phyloP scores from a whole-genome alignment of 2,888 invertebrate species.

The Nephrotoma guestfalica region DNA sequence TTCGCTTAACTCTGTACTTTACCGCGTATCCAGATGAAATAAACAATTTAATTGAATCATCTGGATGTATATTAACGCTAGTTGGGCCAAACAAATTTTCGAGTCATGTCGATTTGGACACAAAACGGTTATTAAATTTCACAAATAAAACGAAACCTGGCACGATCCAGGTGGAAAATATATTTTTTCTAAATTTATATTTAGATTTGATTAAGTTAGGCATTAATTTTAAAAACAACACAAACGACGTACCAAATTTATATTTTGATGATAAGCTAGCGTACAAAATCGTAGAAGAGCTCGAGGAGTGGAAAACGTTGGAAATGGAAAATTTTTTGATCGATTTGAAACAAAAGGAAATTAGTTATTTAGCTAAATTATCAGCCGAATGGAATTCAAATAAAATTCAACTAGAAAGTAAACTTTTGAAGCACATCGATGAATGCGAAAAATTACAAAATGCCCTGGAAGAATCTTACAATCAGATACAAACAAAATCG shows the following conservation, averaged over 20 bases:
- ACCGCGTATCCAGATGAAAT: slow-evolving; percentile 12
- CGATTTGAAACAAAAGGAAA: slow-evolving; percentile 42
- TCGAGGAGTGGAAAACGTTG: slow-evolving; percentile 58
- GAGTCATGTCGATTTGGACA: slow-evolving; percentile 14
- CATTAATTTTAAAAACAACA: slow-evolving; percentile 14
- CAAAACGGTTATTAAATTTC: slow-evolving; percentile 11
- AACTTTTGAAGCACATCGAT: slow-evolving; percentile 41
- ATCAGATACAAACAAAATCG: slow-evolving; percentile 9
- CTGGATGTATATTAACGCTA: slow-evolving; percentile 12
- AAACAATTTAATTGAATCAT: slow-evolving; percentile 12
- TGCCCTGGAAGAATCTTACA: slow-evolving; percentile 33
- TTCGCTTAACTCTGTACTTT: slow-evolving; percentile 14
- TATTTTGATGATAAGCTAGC: slow-evolving; percentile 22
- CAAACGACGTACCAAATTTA: slow-evolving; percentile 4
- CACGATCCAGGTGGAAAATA: slow-evolving; percentile 13
- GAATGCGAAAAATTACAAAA: slow-evolving; percentile 44
- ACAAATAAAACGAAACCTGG: slow-evolving; percentile 9
- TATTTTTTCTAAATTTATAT: slow-evolving; percentile 11
- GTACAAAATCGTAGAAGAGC: slow-evolving; percentile 44
- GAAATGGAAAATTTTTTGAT: slow-evolving; percentile 47
- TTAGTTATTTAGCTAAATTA: slow-evolving; percentile 37
- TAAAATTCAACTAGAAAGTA: slow-evolving; percentile 38
- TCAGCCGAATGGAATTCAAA: slow-evolving; percentile 43
- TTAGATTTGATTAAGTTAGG: slow-evolving; percentile 14
- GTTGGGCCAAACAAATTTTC: slow-evolving; percentile 14